Evolutionary conservation across 2,888 invertebrate genomes (phyloP).

Genomic region (Pristionchus fissidentatus): DNA sequence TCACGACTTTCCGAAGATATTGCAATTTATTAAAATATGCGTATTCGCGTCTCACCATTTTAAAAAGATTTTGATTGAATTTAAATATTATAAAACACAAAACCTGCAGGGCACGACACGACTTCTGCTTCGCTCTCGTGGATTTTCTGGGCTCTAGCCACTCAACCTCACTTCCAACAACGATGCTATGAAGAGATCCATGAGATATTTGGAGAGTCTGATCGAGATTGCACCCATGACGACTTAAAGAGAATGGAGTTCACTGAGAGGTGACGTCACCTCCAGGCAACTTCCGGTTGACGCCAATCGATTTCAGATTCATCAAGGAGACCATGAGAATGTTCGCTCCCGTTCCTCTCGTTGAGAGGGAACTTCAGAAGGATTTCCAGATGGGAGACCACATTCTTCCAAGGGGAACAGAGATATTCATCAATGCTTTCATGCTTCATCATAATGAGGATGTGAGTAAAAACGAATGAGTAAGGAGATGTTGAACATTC

Average conservation of each 20-base stretch:
- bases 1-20: too few relatives aligned
- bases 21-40: too few relatives aligned
- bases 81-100: not conserved
- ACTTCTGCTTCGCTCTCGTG: constrained; percentile 50
- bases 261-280: constrained; percentile 51
- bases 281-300: not conserved
- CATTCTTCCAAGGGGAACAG: constrained; percentile 63
- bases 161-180: constrained; percentile 51
- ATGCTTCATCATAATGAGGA: constrained; percentile 74
- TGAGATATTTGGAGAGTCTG: constrained; percentile 53
- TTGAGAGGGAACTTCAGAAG: constrained; percentile 59
- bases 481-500: too few relatives aligned
- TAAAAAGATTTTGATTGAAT: too few relatives aligned
- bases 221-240: constrained; percentile 53
- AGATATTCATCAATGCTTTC: constrained; percentile 48
- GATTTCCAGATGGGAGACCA: constrained; percentile 58
- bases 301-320: not conserved
- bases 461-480: not conserved
- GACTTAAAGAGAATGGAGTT: constrained; percentile 57
- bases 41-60: too few relatives aligned
- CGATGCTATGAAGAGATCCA: constrained; percentile 18
- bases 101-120: constrained; percentile 53
- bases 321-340: constrained; percentile 50
- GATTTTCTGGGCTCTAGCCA: constrained; percentile 55
- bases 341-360: constrained; percentile 50